Evolutionary conservation across 2,888 invertebrate genomes (phyloP).

Genomic region (Timema cristinae): DNA sequence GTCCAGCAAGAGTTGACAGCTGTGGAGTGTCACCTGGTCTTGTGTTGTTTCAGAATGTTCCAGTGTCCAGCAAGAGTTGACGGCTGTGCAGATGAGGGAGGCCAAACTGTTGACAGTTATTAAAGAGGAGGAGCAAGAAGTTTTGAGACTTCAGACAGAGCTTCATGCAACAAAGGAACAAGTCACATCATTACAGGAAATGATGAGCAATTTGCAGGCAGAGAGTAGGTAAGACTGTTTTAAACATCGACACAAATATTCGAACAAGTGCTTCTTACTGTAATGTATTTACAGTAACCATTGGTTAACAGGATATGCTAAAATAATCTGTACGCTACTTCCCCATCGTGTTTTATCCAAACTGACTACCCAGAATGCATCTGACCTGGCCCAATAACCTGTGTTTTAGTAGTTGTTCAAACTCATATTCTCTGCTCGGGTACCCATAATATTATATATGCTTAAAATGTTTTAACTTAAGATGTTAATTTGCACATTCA

Average conservation of each 20-base stretch:
- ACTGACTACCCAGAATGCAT: too few species aligned
- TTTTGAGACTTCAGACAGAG: neutral
- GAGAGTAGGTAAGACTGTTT: constrained; percentile 13
- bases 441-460: too few species aligned
- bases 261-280: too few species aligned
- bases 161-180: constrained; percentile 13
- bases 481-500: too few species aligned
- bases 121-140: neutral
- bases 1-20: constrained; percentile 18
- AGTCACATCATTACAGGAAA: constrained; percentile 9
- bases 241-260: neutral
- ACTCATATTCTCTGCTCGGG: too few species aligned
- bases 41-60: constrained; percentile 15
- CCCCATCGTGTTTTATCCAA: too few species aligned
- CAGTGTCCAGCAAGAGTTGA: constrained; percentile 8
- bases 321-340: too few species aligned
- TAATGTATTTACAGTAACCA: neutral
- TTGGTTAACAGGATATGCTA: too few species aligned
- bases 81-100: constrained; percentile 8
- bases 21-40: neutral
- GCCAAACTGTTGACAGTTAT: neutral
- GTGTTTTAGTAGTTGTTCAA: too few species aligned
- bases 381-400: too few species aligned
- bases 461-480: too few species aligned
- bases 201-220: constrained; percentile 13